Conservation (phyloP, 2,888 invertebrate species). For the Aporophyla lueneburgensis region DNA sequence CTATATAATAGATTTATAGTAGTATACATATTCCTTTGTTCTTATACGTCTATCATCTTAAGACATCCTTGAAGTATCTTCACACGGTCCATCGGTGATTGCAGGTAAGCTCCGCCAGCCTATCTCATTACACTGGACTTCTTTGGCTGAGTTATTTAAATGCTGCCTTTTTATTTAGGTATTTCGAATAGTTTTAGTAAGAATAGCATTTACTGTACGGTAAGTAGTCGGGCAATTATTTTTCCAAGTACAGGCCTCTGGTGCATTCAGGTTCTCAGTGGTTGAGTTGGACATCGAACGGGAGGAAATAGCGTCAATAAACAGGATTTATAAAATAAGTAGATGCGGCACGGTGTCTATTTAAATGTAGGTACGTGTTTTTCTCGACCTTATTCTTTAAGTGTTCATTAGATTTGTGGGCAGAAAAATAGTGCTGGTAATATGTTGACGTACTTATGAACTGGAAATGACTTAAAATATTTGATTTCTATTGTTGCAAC, state of each 20-base stretch:
- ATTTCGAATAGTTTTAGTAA: slow-evolving; percentile 70
- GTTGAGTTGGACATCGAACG: slow-evolving; percentile 68
- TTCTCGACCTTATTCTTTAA: neutral
- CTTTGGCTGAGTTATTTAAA: slow-evolving; percentile 64
- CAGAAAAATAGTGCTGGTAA: neutral
- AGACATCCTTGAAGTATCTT: slow-evolving; percentile 47
- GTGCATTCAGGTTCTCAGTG: slow-evolving; percentile 73
- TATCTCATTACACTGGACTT: slow-evolving; percentile 63
- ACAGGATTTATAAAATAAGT: slow-evolving; percentile 39
- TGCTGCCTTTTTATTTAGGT: slow-evolving; percentile 67
- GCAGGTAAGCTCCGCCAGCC: slow-evolving; percentile 46
- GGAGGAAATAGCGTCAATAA: slow-evolving; percentile 69
- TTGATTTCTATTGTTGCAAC: neutral
- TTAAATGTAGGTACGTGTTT: slow-evolving; percentile 12
- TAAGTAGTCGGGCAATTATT: slow-evolving; percentile 77
- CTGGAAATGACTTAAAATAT: neutral
- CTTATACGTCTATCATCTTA: slow-evolving; percentile 24
- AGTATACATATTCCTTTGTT: slow-evolving; percentile 21
- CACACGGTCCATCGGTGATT: slow-evolving; percentile 58
- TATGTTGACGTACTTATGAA: neutral
- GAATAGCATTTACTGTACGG: slow-evolving; percentile 71
- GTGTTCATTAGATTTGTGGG: neutral
- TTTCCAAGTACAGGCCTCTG: slow-evolving; percentile 73
- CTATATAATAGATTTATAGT: too few relatives aligned
- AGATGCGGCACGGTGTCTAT: slow-evolving; percentile 46